A percentile compares a stretch with the other conserved stretches of the same genome.
phyloP scores from a whole-genome alignment of 2,888 invertebrate genomes.

The Patella ulyssiponensis region DNA sequence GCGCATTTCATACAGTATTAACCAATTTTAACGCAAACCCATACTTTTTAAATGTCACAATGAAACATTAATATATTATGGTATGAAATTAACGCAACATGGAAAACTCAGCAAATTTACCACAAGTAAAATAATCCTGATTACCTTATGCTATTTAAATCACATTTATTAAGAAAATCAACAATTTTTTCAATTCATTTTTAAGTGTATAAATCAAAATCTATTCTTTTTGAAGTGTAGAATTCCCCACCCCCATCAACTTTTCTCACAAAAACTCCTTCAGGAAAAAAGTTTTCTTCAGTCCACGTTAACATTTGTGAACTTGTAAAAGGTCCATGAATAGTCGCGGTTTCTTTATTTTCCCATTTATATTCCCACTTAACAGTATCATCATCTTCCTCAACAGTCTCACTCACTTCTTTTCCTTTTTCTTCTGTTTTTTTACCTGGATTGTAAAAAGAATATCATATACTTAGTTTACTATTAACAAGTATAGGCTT shows the following conservation, averaged over 20 bases:
- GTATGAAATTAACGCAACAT: too few relatives aligned
- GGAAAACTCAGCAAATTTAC: too few relatives aligned
- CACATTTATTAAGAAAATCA: too few relatives aligned
- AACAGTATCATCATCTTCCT: slow-evolving; percentile 67
- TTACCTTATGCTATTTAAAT: too few relatives aligned
- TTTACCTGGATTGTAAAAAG: background rate
- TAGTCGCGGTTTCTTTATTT: slow-evolving; percentile 80
- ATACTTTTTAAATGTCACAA: too few relatives aligned
- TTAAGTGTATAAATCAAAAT: slow-evolving; percentile 87
- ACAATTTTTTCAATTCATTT: background rate
- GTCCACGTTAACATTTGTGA: slow-evolving; percentile 92
- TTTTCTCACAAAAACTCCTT: slow-evolving; percentile 86
- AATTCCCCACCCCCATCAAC: slow-evolving; percentile 80
- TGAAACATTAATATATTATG: too few relatives aligned
- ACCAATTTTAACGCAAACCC: too few relatives aligned
- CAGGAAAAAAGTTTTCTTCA: slow-evolving; percentile 84
- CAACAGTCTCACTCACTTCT: slow-evolving; percentile 14
- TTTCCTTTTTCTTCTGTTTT: too few relatives aligned
- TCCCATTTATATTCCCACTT: slow-evolving; percentile 95
- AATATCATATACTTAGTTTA: background rate
- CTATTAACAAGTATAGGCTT: too few relatives aligned
- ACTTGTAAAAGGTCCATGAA: slow-evolving; percentile 88
- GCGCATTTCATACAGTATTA: too few relatives aligned
- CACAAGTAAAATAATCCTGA: too few relatives aligned
- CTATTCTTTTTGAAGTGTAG: slow-evolving; percentile 89